Evolutionary conservation across 92 coral and sea anemone species (phyloP).

Genomic region (Actinostola sp.): DNA sequence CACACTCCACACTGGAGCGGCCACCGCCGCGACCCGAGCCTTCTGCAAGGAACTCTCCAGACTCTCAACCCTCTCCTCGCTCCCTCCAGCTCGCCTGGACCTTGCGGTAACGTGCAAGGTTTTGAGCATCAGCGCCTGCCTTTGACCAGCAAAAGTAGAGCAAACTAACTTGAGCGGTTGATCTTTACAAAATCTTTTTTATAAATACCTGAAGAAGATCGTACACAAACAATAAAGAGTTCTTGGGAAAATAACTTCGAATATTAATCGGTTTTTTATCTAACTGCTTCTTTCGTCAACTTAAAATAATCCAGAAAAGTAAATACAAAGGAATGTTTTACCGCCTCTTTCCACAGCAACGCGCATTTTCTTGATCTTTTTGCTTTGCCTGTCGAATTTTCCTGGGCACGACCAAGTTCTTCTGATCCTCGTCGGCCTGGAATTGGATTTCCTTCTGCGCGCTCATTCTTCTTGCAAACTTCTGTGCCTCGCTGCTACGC

Average conservation of each 20-base stretch:
- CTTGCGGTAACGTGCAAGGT: conserved; percentile 88
- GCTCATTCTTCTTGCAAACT: conserved; percentile 87
- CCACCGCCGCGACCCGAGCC: conserved; percentile 84
- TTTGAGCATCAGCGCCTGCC: conserved; percentile 91
- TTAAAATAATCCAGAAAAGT: not conserved
- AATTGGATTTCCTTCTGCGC: conserved; percentile 84
- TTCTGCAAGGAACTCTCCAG: conserved; percentile 94
- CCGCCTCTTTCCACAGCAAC: conserved; percentile 96
- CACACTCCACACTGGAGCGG: conserved; percentile 80
- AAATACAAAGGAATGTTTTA: conserved; percentile 12
- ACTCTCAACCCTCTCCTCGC: conserved; percentile 96
- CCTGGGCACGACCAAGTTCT: conserved; percentile 83
- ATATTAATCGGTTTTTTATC: not conserved
- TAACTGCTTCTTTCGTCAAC: no score
- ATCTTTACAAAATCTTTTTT: no score
- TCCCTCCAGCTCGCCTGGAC: conserved; percentile 78
- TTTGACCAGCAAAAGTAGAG: conserved; percentile 5
- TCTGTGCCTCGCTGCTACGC: conserved; percentile 76
- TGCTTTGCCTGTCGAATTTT: conserved; percentile 92
- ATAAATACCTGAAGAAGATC: not conserved
- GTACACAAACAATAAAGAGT: not conserved
- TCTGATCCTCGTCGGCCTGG: conserved; percentile 91
- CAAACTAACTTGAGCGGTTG: no score
- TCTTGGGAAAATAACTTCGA: not conserved
- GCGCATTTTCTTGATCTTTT: conserved; percentile 89